These are phyloP conservation scores for Chlorocebus sabaeus DNA, from an alignment of 2,113 vertebrate species.

Conservation along the genomic window DNA sequence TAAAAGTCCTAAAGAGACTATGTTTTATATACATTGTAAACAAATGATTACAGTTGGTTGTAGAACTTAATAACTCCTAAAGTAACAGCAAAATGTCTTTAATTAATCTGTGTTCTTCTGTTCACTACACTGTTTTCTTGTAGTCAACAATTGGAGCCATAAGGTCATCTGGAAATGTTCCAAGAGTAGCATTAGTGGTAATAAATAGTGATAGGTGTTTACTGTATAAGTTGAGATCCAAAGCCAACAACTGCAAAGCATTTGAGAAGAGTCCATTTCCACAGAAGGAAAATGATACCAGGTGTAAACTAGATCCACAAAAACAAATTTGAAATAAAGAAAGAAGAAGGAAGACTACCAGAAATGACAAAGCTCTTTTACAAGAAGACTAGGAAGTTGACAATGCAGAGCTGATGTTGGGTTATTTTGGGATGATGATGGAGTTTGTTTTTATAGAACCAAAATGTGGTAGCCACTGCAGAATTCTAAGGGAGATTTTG, in stretches of 20 bases:
- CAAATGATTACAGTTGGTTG: neutral
- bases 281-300: neutral
- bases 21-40: neutral
- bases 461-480: neutral
- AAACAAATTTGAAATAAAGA: neutral
- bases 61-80: neutral
- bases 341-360: neutral
- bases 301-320: neutral
- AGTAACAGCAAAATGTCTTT: neutral
- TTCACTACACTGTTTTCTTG: neutral
- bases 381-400: neutral
- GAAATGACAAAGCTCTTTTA: neutral
- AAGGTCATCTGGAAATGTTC: constrained; percentile 10
- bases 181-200: neutral
- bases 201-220: constrained; percentile 1
- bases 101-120: constrained; percentile 1
- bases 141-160: neutral
- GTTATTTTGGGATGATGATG: neutral
- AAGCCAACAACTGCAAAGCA: neutral
- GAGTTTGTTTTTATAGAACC: neutral
- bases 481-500: neutral
- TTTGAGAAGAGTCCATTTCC: neutral
- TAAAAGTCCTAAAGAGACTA: neutral
- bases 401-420: constrained; percentile 8
- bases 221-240: neutral